Evolutionary conservation across 2,888 invertebrate genomes (phyloP).

Genomic region (Pollenia griseotomentosa): DNA sequence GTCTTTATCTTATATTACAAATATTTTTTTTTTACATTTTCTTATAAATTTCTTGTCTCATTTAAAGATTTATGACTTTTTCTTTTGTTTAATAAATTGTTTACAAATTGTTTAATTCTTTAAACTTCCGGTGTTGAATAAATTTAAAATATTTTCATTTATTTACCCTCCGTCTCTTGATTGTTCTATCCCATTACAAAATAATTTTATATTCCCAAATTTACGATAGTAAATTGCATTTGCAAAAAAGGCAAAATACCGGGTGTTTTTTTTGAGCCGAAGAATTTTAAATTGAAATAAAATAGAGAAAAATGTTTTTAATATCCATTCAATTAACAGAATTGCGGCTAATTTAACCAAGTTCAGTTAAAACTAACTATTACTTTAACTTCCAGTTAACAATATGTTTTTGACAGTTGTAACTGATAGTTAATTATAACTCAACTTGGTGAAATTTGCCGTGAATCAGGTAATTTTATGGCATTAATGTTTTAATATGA

Average conservation of each 20-base stretch:
- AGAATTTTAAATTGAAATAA: too few relatives aligned
- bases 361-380: too few relatives aligned
- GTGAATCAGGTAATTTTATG: too few relatives aligned
- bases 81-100: not conserved
- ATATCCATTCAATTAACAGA: too few relatives aligned
- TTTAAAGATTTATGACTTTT: not conserved
- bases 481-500: too few relatives aligned
- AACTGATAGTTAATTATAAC: too few relatives aligned
- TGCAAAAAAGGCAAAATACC: not conserved
- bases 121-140: conserved; percentile 20
- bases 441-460: too few relatives aligned
- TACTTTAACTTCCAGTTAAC: too few relatives aligned
- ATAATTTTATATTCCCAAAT: conserved; percentile 7
- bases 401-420: too few relatives aligned
- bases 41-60: not conserved
- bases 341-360: too few relatives aligned
- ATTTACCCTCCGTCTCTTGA: not conserved
- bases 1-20: not conserved
- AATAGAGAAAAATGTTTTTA: too few relatives aligned
- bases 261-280: too few relatives aligned
- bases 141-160: conserved; percentile 16
- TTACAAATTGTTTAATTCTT: conserved; percentile 20
- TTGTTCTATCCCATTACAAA: not conserved
- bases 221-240: not conserved
- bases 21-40: not conserved